Base-by-base conservation (phyloP, 2,888 invertebrate species). In the Plebejus anna region DNA sequence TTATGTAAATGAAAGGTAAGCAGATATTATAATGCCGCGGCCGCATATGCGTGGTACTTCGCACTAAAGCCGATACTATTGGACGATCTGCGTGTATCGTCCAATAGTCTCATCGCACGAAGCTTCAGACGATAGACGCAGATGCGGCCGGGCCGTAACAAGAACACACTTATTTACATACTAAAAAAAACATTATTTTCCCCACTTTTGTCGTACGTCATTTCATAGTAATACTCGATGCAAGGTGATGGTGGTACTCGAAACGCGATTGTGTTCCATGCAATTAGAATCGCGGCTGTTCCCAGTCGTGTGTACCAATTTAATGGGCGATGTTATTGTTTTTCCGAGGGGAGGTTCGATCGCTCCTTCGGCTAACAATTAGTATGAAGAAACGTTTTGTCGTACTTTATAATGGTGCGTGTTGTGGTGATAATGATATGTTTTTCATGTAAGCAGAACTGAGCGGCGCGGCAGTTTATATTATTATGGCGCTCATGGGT, bases 271-370 rank as follows among this genome's bases (percentile, higher is more conserved):
- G 82, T 83, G 85, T 82, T 81, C 82, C 78, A 83, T 79, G 89
- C 91, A 92, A 92, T 92, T 92, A 92, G 86, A 84, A 85, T 81
- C 81, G 82, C 84, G 82, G 83, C 82, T 86, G 88, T 80, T 83
- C 81, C 82, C 92, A 90, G 84, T 89, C 84, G 84, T 83, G 89
- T 91, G 92, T 87, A 87, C 85, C 86, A 91, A 89, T 93, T 93
- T 93, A 93, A 93, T 93, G 93, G 91, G 78, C 83, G 84, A 85
- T 84, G 85, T 90, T 89, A 91, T 92, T 92, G 92, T 92, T 91
- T 91, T 89, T 89, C 80, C 80, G 83, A 77, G 80, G 81, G 78
- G 77, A 75, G 57, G 77, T 77, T 75, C 76, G 78, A 75, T 75
- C 70, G 75, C 75, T 76, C 73, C 79, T 82, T 83, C 83, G 84